Conservation (phyloP, 1,140 invertebrate species). For the Solenopsis invicta region DNA sequence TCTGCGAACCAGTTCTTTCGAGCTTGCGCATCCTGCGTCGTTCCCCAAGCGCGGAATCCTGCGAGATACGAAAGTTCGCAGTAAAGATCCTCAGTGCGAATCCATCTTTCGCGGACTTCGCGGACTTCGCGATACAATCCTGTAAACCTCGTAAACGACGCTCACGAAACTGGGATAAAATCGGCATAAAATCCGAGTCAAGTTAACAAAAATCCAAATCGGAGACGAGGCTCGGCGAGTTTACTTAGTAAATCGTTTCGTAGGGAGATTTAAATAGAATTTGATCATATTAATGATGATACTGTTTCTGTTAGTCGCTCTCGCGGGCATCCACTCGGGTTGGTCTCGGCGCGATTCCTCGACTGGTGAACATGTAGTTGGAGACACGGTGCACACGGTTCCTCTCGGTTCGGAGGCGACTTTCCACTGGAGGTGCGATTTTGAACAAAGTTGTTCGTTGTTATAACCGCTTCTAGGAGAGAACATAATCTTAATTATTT, state of each 20-base stretch:
- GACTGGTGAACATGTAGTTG: not conserved
- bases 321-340: conserved; percentile 31
- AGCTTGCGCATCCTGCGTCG: conserved; percentile 50
- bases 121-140: not conserved
- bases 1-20: not conserved
- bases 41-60: conserved; percentile 7
- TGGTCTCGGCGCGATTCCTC: conserved; percentile 16
- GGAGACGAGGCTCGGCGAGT: not conserved
- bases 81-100: conserved; percentile 53
- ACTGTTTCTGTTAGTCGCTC: conserved; percentile 13
- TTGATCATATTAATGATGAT: not conserved
- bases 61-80: conserved; percentile 15
- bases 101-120: not conserved
- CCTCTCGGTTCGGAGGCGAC: conserved; percentile 83
- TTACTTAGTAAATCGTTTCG: not conserved
- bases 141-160: not conserved
- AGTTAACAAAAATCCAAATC: conserved; percentile 8
- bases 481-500: not conserved
- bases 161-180: not conserved
- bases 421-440: conserved; percentile 84
- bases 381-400: conserved; percentile 76
- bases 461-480: not conserved
- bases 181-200: not conserved
- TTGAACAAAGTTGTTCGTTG: not conserved
- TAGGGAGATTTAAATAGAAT: not conserved